Conservation (phyloP, 2,888 invertebrate genomes). For the Xylota segnis region DNA sequence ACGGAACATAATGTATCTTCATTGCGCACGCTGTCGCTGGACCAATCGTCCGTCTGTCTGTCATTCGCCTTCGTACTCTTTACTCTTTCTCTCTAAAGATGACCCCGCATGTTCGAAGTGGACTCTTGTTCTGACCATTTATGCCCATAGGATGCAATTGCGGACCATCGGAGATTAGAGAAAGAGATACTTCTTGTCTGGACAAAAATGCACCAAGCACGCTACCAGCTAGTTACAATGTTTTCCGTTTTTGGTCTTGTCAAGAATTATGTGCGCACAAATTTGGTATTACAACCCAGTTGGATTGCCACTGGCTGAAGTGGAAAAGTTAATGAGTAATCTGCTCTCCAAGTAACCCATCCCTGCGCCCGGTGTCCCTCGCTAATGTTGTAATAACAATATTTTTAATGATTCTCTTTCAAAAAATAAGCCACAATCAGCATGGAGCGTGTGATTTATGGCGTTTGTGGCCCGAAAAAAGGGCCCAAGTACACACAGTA, state of each 20-base stretch:
- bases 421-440: slow-evolving; percentile 36
- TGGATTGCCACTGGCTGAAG: slow-evolving; percentile 45
- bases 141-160: slow-evolving; percentile 68
- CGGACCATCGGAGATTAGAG: slow-evolving; percentile 51
- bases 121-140: slow-evolving; percentile 67
- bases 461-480: slow-evolving; percentile 38
- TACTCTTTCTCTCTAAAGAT: slow-evolving; percentile 11
- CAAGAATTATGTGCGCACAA: slow-evolving; percentile 57
- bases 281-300: slow-evolving; percentile 63
- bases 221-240: slow-evolving; percentile 3
- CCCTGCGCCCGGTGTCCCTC: background rate
- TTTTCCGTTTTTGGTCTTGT: slow-evolving; percentile 66
- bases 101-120: slow-evolving; percentile 28
- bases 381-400: slow-evolving; percentile 33
- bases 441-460: slow-evolving; percentile 53
- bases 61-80: slow-evolving; percentile 35
- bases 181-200: slow-evolving; percentile 41
- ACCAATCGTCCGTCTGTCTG: slow-evolving; percentile 54
- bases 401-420: slow-evolving; percentile 29
- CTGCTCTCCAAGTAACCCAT: slow-evolving; percentile 3
- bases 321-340: slow-evolving; percentile 64
- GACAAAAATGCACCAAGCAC: slow-evolving; percentile 15
- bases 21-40: slow-evolving; percentile 30
- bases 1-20: slow-evolving; percentile 72
- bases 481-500: background rate